phyloP scores from a whole-genome alignment of 1,140 invertebrate species.

The Proales similis region DNA sequence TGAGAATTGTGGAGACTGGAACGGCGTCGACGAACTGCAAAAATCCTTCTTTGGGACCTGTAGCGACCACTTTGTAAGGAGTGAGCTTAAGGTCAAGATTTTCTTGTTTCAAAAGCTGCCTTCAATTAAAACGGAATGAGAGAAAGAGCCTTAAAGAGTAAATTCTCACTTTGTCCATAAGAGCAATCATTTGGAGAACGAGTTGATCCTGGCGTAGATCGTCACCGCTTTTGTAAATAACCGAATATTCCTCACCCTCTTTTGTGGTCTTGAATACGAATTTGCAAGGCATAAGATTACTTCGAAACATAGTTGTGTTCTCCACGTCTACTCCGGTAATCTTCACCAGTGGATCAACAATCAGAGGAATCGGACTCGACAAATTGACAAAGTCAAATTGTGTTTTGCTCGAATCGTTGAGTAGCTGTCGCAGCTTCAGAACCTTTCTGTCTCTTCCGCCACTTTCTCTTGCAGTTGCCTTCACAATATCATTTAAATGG shows the following conservation, averaged over 20 bases:
- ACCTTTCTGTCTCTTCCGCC: slow-evolving; percentile 47
- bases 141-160: too few relatives aligned
- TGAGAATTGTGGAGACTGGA: slow-evolving; percentile 79
- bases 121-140: too few relatives aligned
- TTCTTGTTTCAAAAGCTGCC: slow-evolving; percentile 62
- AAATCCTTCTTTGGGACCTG: slow-evolving; percentile 77
- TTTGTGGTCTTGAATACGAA: slow-evolving; percentile 64
- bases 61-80: slow-evolving; percentile 85
- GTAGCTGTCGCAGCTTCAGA: slow-evolving; percentile 57
- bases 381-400: slow-evolving; percentile 84
- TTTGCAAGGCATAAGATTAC: slow-evolving; percentile 91
- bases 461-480: slow-evolving; percentile 4
- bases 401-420: slow-evolving; percentile 67
- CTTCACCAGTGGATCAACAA: slow-evolving; percentile 79
- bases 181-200: slow-evolving; percentile 85
- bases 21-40: slow-evolving; percentile 92
- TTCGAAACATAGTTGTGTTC: slow-evolving; percentile 80
- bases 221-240: slow-evolving; percentile 95
- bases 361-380: slow-evolving; percentile 66
- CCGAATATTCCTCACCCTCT: slow-evolving; percentile 71
- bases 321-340: slow-evolving; percentile 80
- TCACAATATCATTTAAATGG: slow-evolving; percentile 13
- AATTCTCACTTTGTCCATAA: slow-evolving; percentile 95
- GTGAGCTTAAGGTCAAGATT: slow-evolving; percentile 91
- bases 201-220: slow-evolving; percentile 97